These are phyloP conservation scores for Scaptomyza cyrtandrae DNA, from an alignment of 2,888 invertebrate genomes.

Conservation along the genomic window DNA sequence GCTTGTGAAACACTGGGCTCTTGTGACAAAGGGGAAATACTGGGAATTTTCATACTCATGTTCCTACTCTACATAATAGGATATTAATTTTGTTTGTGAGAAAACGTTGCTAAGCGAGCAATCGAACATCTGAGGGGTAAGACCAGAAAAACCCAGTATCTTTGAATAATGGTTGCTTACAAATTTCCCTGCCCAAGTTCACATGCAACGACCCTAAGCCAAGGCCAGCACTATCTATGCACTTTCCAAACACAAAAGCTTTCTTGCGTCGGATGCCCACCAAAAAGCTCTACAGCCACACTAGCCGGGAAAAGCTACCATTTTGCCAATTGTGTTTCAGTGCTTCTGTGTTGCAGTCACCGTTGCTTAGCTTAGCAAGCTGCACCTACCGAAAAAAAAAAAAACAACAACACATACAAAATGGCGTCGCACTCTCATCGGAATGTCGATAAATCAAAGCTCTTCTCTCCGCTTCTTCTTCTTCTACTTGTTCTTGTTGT, in stretches of 20 bases:
- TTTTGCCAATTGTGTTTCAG: slow-evolving; percentile 8
- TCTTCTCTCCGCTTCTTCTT: slow-evolving; percentile 29
- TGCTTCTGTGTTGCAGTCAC: slow-evolving; percentile 17
- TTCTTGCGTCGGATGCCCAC: slow-evolving; percentile 17
- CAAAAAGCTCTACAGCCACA: slow-evolving; percentile 41
- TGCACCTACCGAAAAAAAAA: slow-evolving; percentile 53
- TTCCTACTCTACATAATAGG: too few relatives aligned
- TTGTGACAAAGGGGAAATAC: slow-evolving; percentile 57
- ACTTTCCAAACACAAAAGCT: slow-evolving; percentile 49
- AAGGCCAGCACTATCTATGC: slow-evolving; percentile 49
- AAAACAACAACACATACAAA: slow-evolving; percentile 38
- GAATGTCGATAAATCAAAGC: slow-evolving; percentile 75
- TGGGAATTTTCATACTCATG: slow-evolving; percentile 72
- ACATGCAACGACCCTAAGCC: slow-evolving; percentile 27
- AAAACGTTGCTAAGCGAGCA: neutral
- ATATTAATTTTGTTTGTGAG: slow-evolving; percentile 1
- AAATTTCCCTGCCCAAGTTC: slow-evolving; percentile 17
- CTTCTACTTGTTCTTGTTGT: neutral
- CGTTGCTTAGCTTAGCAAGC: slow-evolving; percentile 34
- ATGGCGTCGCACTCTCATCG: slow-evolving; percentile 63
- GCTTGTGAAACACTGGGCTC: slow-evolving; percentile 35
- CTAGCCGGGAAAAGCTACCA: slow-evolving; percentile 46
- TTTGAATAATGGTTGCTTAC: slow-evolving; percentile 1
- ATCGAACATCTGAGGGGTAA: neutral
- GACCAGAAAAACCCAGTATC: slow-evolving; percentile 9